Conservation (phyloP, 2,113 vertebrate species). For the Limnothrissa miodon region DNA sequence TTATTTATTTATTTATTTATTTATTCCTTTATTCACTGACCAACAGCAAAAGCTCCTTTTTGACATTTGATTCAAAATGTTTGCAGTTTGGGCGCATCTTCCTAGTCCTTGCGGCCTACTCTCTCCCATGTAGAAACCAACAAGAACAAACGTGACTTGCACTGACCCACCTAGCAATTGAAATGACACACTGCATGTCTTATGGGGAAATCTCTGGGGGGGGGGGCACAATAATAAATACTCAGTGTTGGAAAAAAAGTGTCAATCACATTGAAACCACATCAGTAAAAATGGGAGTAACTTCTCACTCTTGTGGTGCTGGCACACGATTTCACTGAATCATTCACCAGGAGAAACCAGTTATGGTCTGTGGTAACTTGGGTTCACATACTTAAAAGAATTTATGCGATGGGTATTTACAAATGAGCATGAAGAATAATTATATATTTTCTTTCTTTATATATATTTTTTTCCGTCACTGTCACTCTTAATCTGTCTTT, state of each 20-base stretch:
- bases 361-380: neutral
- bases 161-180: neutral
- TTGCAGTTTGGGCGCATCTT: neutral
- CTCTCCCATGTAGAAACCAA: neutral
- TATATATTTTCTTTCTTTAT: neutral
- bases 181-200: neutral
- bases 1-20: neutral
- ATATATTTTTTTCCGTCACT: neutral
- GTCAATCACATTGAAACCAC: constrained; percentile 1
- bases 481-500: constrained; percentile 2
- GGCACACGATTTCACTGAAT: neutral
- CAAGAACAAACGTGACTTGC: neutral
- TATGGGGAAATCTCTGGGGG: neutral
- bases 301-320: neutral
- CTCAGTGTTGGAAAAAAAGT: neutral
- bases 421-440: neutral
- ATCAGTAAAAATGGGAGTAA: neutral
- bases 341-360: neutral
- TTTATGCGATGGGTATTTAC: neutral
- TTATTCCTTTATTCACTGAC: neutral
- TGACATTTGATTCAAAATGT: neutral
- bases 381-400: neutral
- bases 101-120: neutral
- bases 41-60: neutral
- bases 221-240: constrained; percentile 15